phyloP scores from a whole-genome alignment of 2,888 invertebrate species.

The Cantharis lateralis region DNA sequence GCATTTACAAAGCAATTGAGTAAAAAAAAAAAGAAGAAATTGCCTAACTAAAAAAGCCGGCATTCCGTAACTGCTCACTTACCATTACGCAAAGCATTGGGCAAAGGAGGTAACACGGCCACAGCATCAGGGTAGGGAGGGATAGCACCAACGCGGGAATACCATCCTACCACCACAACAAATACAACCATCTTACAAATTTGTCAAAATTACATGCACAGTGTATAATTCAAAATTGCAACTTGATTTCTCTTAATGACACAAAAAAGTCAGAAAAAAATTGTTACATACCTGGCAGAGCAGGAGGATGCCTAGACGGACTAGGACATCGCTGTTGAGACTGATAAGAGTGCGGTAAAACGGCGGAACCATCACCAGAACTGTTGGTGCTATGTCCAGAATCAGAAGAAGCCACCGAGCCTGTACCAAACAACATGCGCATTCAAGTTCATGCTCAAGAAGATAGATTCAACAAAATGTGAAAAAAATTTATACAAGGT shows the following conservation, averaged over 20 bases:
- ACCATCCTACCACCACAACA: conserved; percentile 54
- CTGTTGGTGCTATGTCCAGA: conserved; percentile 83
- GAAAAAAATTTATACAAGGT: background rate
- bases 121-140: conserved; percentile 63
- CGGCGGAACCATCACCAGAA: conserved; percentile 63
- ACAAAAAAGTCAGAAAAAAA: background rate
- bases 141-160: conserved; percentile 53
- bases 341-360: conserved; percentile 53
- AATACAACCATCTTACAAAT: conserved; percentile 28
- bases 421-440: conserved; percentile 56
- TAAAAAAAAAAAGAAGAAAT: conserved; percentile 7
- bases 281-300: conserved; percentile 50
- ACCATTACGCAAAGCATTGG: conserved; percentile 56
- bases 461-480: conserved; percentile 3
- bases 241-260: background rate
- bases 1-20: conserved; percentile 3
- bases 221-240: background rate
- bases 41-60: conserved; percentile 13
- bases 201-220: conserved; percentile 9
- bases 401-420: conserved; percentile 91
- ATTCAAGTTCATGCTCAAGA: conserved; percentile 41
- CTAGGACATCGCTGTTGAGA: conserved; percentile 49
- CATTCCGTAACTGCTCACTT: conserved; percentile 38
- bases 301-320: conserved; percentile 51
- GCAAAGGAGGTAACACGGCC: conserved; percentile 65